Base-by-base conservation (phyloP, 2,888 invertebrate species). In the Tridacna crocea region DNA sequence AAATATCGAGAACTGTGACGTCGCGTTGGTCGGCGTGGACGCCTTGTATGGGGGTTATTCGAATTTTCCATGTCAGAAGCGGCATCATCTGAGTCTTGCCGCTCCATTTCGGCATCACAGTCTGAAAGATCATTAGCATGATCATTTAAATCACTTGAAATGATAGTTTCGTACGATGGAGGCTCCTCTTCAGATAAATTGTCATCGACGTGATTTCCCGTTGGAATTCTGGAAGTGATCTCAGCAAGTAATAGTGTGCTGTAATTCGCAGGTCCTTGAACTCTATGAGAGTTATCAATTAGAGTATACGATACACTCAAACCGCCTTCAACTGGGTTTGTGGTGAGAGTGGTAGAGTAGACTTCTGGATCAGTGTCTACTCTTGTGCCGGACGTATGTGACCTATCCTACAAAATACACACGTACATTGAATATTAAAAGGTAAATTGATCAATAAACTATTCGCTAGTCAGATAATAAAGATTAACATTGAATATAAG, bases 1-100 rank as follows among this genome's bases (percentile, higher is more conserved):
- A 70, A 51, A 70, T 70, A 70, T 51, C 70, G 46, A 0, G 70
- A 70, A n/a, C 70, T 70, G 26, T 70, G 70, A 47, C 70, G 70
- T 51, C 70, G 46, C 22, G 47, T 26, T 15, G 70, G 70, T 19
- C 70, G 48, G 10, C 70, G 46, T 17, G 70, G 70, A 17, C 70
- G 48, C 13, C 70, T n/a, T 22, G 22, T 51, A 26, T 51, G 48
- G 0, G 51, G 70, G 22, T 51, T 70, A 10, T 70, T 46, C 22
- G 24, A 2, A 13, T 48, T 48, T 22, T 48, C 51, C 22, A 11
- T 24, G n/a, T 51, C 22, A 13, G 51, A 4, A 27, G 10, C n/a
- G 27, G 55, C 55, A 3, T 15, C 19, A 19, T 55, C 19, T 3
- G 15, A 55, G 55, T 55, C 55, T 1, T 15, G 11, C 19, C 17